Base-by-base conservation (phyloP, 2,888 invertebrate genomes). In the Ashinkailepas kermadecensis region DNA sequence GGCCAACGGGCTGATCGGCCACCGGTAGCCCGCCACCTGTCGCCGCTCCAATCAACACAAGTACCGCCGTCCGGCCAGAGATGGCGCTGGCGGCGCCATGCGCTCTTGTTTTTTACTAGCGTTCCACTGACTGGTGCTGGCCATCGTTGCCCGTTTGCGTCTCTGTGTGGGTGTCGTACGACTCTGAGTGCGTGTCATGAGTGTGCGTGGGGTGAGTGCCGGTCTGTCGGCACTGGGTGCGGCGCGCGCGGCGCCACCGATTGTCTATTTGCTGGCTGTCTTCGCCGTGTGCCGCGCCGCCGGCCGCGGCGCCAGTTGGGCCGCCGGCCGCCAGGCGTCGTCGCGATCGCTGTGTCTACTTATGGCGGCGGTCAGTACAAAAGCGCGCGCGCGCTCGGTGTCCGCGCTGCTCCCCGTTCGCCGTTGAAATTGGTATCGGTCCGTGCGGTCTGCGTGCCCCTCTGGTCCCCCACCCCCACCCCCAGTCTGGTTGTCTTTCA, bases 11-110 rank as follows among this genome's bases (percentile, higher is more conserved):
- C 39, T 59, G 78, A 67, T 81, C 62, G 25, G 25, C 25, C 54
- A 74, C 74, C 74, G 96, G 89, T 93, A 96, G 92, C 12, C 82
- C 81, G 67, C 59, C 82, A n/a, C 54, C 81, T 39, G 64, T 64
- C 70, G 82, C 78, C 81, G 62, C 81, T 25, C 23, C 58, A 59
- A 56, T 62, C n/a, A 74, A 57, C 58, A 62, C 59, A 39, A 74
- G 39, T 54, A 21, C 21, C 74, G 74, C 74, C 74, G 74, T 74
- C 74, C 74, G 74, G 2, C 54, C 10, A 12, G 10, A 23, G n/a
- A 23, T 65, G 65, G 65, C 65, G 23, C n/a, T 18, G 70, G 70
- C 10, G 21, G 21, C 21, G 74, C 54, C 74, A 23, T 9, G 21
- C 39, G 39, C 39, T 54, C 54, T 56, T 9, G 74, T 56, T 74